Evolutionary conservation across 2,113 vertebrate species (phyloP).

Genomic region (Rattus norvegicus): GRCr8 NC_086019.1:131950001-131950500

Average conservation of each 20-base stretch:
- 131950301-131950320: not conserved
- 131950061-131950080: constrained; percentile 81
- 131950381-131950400: not conserved
- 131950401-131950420: not conserved
- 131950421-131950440: not conserved
- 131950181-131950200: constrained; percentile 74
- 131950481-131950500: not conserved
- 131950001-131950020: not conserved
- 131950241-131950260: constrained; percentile 74
- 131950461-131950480: not conserved
- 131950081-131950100: constrained; percentile 82
- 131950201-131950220: constrained; percentile 37
- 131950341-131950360: not conserved
- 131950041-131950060: constrained; percentile 74
- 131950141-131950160: constrained; percentile 79
- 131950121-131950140: constrained; percentile 65
- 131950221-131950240: constrained; percentile 71
- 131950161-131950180: constrained; percentile 74
- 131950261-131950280: constrained; percentile 51
- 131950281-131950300: not conserved
- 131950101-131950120: constrained; percentile 69
- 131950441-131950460: not conserved
- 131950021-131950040: constrained; percentile 44
- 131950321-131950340: not conserved
- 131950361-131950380: not conserved